phyloP scores from a whole-genome alignment of 2,888 invertebrate species.

The Aplocera efformata region DNA sequence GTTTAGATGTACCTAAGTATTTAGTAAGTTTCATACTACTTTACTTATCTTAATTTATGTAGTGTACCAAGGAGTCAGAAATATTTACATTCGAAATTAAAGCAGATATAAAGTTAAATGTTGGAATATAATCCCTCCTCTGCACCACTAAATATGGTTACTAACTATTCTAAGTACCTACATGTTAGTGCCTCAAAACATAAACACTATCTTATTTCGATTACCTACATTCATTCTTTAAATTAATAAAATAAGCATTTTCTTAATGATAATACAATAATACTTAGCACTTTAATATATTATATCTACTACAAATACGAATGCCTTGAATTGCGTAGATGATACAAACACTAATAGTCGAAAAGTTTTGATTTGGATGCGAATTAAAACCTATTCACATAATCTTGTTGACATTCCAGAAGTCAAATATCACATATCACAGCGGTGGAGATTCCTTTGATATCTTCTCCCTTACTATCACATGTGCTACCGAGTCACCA shows the following conservation, averaged over 20 bases:
- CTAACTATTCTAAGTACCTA: conserved; percentile 3
- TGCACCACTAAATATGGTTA: conserved; percentile 9
- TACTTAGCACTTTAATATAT: conserved; percentile 33
- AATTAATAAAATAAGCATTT: conserved; percentile 18
- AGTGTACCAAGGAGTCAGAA: not conserved
- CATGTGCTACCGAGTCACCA: conserved; percentile 5
- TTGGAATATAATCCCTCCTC: not conserved
- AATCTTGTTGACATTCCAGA: conserved; percentile 11
- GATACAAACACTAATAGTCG: no score
- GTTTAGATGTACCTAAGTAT: no score
- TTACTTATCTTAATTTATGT: no score
- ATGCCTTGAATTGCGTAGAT: no score
- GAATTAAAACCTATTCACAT: no score
- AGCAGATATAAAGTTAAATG: conserved; percentile 4
- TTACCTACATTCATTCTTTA: conserved; percentile 26
- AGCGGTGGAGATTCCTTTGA: conserved; percentile 42
- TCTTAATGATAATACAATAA: conserved; percentile 32
- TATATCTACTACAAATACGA: no score
- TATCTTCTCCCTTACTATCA: conserved; percentile 11
- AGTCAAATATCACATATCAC: conserved; percentile 45
- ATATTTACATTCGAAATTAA: conserved; percentile 15
- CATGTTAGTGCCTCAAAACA: conserved; percentile 1
- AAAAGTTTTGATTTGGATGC: no score
- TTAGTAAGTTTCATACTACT: no score
- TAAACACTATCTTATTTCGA: conserved; percentile 17